Evolutionary conservation across 2,888 invertebrate genomes (phyloP), one percentile per base, ranked within the genome.

Genomic region (Thalpophila matura): DNA sequence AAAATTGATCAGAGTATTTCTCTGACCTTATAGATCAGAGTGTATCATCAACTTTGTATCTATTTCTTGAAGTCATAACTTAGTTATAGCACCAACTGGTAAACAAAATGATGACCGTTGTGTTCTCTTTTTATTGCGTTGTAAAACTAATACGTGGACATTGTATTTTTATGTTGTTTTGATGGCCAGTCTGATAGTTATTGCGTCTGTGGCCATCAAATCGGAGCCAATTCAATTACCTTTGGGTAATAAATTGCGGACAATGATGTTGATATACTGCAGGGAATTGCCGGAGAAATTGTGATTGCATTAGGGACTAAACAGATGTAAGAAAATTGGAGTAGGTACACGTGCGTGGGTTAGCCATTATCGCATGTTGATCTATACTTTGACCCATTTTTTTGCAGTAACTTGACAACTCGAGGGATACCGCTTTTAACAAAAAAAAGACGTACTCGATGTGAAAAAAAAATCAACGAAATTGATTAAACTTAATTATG

Each of bases 171-270:
- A 75, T 63, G 76, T 38, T 33, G 10, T 57, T 79, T 77, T 79
- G 70, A 77, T 73, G 51, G 59, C n/a, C 26, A 9, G 14, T 38
- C 61, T 46, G 37, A n/a, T 29, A 18, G 47, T 66, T 56, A 53
- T 18, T 31, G 18, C 42, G 62, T 50, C 71, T 68, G 40, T 40
- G 58, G 51, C 45, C 45, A 51, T 68, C 68, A 70, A 75, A 47
- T 65, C 58, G 49, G 38, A 68, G 60, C 61, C 77, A 63, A 79
- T 77, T 76, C 77, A 76, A 77, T 77, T 73, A 77, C 49, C 51
- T 49, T 51, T 14, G 22, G 31, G 60, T 35, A 50, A 49, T 72
- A 79, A 72, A 75, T 64, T 43, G 31, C n/a, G 31, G 45, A 35
- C 70, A 57, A 64, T 70, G 45, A 56, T 63, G 38, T 55, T 50